These are phyloP conservation scores for Spicauda simplicius DNA, from an alignment of 2,888 invertebrate species.

Conservation along the genomic window DNA sequence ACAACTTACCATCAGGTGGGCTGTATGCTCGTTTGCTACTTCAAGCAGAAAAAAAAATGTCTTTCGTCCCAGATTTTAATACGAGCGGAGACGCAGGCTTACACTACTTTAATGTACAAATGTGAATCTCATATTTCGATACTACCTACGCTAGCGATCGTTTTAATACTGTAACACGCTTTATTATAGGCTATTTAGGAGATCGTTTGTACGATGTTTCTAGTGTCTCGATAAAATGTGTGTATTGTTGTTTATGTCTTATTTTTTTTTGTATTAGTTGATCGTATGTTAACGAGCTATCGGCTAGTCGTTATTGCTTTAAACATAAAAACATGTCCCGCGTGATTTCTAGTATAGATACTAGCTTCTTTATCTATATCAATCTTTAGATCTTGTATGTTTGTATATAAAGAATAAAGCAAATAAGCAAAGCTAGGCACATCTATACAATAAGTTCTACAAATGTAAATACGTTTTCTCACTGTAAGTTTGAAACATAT, in stretches of 20 bases:
- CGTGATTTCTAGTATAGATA: neutral
- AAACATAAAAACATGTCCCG: slow-evolving; percentile 6
- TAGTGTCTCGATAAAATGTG: neutral
- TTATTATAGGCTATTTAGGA: slow-evolving; percentile 2
- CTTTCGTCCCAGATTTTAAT: neutral
- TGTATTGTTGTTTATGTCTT: neutral
- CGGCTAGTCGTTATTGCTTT: neutral
- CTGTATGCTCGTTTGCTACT: no score
- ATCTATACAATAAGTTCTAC: no score
- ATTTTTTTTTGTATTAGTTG: neutral
- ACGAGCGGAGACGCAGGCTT: neutral
- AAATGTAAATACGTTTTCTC: no score
- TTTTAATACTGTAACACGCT: slow-evolving; percentile 34
- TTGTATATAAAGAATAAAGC: neutral
- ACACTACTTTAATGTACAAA: neutral
- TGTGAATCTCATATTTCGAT: slow-evolving; percentile 3
- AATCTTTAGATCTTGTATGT: neutral
- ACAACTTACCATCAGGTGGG: no score
- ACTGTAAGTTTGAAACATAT: no score
- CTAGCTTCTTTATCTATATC: neutral
- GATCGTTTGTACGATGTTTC: neutral
- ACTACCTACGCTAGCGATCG: neutral
- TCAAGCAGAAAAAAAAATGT: no score
- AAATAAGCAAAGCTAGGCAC: no score
- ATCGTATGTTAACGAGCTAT: neutral